Base-by-base conservation (phyloP, 35 echinoderm and acorn worm species). In the Heliocidaris erythrogramma region DNA sequence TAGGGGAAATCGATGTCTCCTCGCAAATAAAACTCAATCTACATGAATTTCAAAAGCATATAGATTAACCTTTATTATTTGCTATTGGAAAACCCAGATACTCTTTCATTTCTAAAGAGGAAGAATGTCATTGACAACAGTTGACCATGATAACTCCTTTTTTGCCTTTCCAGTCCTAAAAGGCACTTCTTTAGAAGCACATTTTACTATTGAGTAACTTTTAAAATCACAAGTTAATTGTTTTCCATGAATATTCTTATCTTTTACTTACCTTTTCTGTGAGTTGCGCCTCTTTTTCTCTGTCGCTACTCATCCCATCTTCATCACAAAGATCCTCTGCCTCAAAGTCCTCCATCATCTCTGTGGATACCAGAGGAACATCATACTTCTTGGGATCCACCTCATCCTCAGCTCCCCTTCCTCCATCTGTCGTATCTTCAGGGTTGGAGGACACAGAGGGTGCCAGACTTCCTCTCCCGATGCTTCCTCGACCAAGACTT, bases 301-400 rank as follows among this genome's bases (percentile, higher is more conserved):
- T 60, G 49, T 92, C 91, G 16, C 86, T 94, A 69, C 93, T 94
- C 52, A 56, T 93, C 48, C 85, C 87, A 48, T 90, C 95, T 48
- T 96, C 95, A 88, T 96, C 93, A 49, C 93, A 88, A 2, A 94
- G 47, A 21, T 96, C 95, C 27, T 96, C 95, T 7, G 85, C 95
- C 32, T 96, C 95, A 96, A 96, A 96, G 59, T 96, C 95, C 47
- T 96, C 95, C 95, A 96, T 96, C 85, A 96, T 88, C 30, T 96
- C 95, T 27, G 50, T 93, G 59, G 94, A 88, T 21, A 96, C 95
- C 92, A 96, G 60, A 27, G 95, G 95, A 30, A 96, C 95, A 18
- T 96, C 85, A 32, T 65, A 95, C 32, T 59, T 85, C 93, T 96
- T 96, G 49, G 84, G 47, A 12, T 91, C 56, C 35, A 56, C 93